phyloP scores from a whole-genome alignment of 2,797 vertebrate species.

The Crypturellus tataupa region DNA sequence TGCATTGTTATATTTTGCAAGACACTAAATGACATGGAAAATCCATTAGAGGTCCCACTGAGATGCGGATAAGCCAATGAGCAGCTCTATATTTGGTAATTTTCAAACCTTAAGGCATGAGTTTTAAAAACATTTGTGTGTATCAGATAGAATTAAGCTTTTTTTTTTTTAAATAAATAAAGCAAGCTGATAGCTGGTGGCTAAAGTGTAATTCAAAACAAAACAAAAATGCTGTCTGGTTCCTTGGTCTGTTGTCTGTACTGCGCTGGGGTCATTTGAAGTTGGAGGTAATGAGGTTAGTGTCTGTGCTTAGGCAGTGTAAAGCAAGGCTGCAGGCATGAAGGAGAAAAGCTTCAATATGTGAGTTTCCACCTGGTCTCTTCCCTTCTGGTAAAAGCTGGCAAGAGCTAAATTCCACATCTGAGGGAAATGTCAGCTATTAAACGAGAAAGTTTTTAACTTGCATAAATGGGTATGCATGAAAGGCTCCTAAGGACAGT shows the following conservation, averaged over 20 bases:
- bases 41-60: constrained; percentile 65
- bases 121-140: background rate
- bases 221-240: background rate
- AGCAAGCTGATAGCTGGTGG: background rate
- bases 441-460: constrained; percentile 37
- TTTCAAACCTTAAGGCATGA: constrained; percentile 28
- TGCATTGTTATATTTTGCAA: background rate
- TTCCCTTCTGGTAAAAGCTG: background rate
- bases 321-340: background rate
- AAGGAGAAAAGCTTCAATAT: background rate
- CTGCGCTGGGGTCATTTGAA: background rate
- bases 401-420: background rate
- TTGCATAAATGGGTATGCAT: background rate
- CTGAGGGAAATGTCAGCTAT: constrained; percentile 9
- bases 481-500: background rate
- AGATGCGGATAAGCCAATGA: constrained; percentile 39
- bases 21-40: constrained; percentile 57
- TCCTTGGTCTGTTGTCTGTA: background rate
- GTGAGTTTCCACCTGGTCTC: constrained; percentile 1
- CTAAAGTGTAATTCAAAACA: background rate
- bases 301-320: background rate
- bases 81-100: background rate
- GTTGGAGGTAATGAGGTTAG: background rate
- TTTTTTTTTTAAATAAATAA: background rate
- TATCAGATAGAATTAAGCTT: constrained; percentile 2